Evolutionary conservation across 2,888 invertebrate genomes (phyloP), one percentile per base, ranked within the genome.

Genomic region (Netelia melanura): DNA sequence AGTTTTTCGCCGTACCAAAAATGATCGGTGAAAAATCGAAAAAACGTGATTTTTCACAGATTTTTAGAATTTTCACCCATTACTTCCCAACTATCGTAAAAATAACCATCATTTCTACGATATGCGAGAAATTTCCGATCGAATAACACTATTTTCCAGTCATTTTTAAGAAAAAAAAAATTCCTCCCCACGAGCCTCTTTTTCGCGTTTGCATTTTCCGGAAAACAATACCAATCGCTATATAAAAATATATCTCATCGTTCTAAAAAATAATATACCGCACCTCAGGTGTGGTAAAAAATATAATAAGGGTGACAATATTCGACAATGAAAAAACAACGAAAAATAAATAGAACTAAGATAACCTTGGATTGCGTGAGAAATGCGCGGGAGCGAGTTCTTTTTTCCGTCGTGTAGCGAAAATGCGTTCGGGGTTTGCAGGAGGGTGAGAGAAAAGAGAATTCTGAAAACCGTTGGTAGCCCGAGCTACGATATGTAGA

Each of bases 401-500:
- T 74, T 74, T 70, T 38, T 52, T 72, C 68, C 56, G 17, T 9
- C 62, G 17, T 14, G 52, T 70, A 17, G 78, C 61, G 67, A 72
- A 84, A 84, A 79, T 72, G 44, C 68, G 43, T 38, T 38, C 9
- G 64, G 25, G 65, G 14, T n/a, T 81, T 21, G 17, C 72, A 64
- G 78, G 72, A 21, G 65, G 25, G 61, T 9, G 43, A 62, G 82
- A 25, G 52, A 65, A 30, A 30, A n/a, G 76, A 44, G 68, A 44
- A 30, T 44, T 74, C 70, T 64, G 62, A 44, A 84, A 83, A 85
- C 87, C 81, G 83, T 83, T 86, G 75, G 74, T 61, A 75, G 72
- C 65, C 76, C 62, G 76, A 72, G 67, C 38, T 64, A 65, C 21
- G 65, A 74, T 65, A 77, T 79, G n/a, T 71, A 71, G 70, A 64